Percentiles rank a stretch among this genome's conserved stretches.
Evolutionary conservation across 92 coral and sea anemone species (phyloP).

Genomic region (Actinostola sp.): DNA sequence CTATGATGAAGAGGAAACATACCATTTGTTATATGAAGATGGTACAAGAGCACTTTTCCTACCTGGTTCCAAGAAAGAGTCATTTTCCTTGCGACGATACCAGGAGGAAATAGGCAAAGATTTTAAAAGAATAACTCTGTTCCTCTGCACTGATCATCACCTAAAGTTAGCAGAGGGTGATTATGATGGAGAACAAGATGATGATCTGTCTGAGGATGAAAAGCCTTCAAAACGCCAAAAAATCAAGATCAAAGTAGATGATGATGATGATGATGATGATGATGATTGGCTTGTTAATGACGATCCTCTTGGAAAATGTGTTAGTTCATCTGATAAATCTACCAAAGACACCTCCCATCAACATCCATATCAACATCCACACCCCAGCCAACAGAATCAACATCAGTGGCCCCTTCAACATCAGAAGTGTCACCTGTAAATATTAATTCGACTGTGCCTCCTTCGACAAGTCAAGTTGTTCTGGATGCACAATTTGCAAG

Average conservation of each 20-base stretch:
- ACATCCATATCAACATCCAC: conserved; percentile 7
- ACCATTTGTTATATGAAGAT: conserved; percentile 65
- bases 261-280: too few species aligned
- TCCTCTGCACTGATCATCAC: conserved; percentile 46
- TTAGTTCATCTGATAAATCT: conserved; percentile 6
- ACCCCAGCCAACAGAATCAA: conserved; percentile 15
- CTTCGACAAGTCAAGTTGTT: conserved; percentile 17
- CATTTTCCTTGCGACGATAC: conserved; percentile 41
- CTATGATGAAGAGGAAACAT: conserved; percentile 49
- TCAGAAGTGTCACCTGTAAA: neutral
- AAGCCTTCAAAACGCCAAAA: conserved; percentile 23
- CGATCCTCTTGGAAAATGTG: conserved; percentile 21
- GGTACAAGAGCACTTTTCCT: conserved; percentile 57
- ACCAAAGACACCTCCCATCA: conserved; percentile 4
- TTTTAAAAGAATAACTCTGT: conserved; percentile 59
- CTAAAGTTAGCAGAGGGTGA: conserved; percentile 44
- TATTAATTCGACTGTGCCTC: conserved; percentile 21
- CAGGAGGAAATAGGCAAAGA: conserved; percentile 59
- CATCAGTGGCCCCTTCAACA: conserved; percentile 8
- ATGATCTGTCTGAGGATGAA: conserved; percentile 4
- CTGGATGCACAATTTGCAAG: conserved; percentile 25
- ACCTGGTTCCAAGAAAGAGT: conserved; percentile 54
- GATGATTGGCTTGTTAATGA: conserved; percentile 24
- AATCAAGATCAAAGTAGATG: conserved; percentile 12
- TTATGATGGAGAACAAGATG: neutral